These are phyloP conservation scores for Caenorhabditis auriculariae DNA, from an alignment of 2,888 invertebrate genomes.

Conservation along the genomic window DNA sequence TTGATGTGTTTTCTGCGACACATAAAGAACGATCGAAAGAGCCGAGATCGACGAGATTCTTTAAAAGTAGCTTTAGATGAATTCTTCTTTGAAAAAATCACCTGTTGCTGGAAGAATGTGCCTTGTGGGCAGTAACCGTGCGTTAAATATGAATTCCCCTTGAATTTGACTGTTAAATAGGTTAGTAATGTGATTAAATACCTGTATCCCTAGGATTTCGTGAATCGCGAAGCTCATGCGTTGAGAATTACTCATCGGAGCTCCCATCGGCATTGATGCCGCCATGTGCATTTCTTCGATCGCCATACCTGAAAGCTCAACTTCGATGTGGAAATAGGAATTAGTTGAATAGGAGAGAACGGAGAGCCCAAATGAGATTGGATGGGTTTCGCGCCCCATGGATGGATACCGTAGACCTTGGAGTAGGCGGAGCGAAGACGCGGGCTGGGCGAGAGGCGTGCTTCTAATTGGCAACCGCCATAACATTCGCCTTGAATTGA, in stretches of 20 bases:
- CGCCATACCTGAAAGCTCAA: conserved; percentile 35
- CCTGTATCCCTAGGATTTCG: conserved; percentile 53
- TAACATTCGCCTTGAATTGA: no score
- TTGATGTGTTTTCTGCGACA: no score
- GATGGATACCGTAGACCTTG: conserved; percentile 2
- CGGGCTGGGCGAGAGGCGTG: no score
- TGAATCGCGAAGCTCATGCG: conserved; percentile 60
- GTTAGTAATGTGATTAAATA: background rate
- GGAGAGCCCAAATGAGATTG: conserved; percentile 17
- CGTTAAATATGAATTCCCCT: conserved; percentile 33
- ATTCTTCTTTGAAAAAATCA: no score
- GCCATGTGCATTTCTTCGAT: conserved; percentile 40
- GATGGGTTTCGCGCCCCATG: conserved; percentile 5
- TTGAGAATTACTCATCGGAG: conserved; percentile 21
- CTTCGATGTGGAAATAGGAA: background rate
- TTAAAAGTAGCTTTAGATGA: no score
- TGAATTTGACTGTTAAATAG: background rate
- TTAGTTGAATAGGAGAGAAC: conserved; percentile 6
- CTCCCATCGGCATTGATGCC: conserved; percentile 28
- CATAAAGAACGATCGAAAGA: no score
- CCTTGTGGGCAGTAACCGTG: conserved; percentile 46
- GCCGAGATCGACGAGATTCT: no score
- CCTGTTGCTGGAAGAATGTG: conserved; percentile 34
- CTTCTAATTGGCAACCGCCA: background rate
- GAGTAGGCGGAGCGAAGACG: background rate